These are phyloP conservation scores for Botia kubotai DNA, from an alignment of 2,797 vertebrate species.

Conservation along the genomic window DNA sequence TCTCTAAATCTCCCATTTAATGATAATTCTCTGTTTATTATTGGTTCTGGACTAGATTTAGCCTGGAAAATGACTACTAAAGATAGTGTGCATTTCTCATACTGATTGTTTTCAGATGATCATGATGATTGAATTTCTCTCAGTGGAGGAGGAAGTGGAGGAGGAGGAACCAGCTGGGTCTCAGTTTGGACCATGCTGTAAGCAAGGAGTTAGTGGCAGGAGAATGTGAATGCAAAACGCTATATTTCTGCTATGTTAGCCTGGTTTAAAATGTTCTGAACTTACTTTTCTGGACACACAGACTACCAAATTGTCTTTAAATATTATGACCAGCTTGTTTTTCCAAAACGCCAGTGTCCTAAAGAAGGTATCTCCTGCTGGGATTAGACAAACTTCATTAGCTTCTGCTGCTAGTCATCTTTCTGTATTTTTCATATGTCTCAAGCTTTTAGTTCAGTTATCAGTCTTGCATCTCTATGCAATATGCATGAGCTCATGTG, in stretches of 20 bases:
- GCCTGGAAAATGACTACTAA: no score
- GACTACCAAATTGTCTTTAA: not conserved
- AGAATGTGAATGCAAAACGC: not conserved
- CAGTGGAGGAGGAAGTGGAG: not conserved
- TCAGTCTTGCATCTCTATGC: conserved; percentile 1
- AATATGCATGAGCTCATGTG: conserved; percentile 8
- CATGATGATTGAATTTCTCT: not conserved
- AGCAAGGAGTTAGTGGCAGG: not conserved
- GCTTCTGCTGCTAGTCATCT: conserved; percentile 14
- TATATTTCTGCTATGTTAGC: not conserved
- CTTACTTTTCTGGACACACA: not conserved
- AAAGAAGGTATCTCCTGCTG: conserved; percentile 13
- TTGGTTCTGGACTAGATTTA: conserved; percentile 1
- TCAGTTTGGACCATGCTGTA: not conserved
- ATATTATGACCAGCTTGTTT: not conserved
- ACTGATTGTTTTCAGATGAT: conserved; percentile 15
- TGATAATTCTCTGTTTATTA: not conserved
- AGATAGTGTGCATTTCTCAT: not conserved
- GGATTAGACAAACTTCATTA: conserved; percentile 22
- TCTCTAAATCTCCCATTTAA: not conserved
- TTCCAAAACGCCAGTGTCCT: conserved; percentile 6
- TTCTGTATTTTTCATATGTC: conserved; percentile 24
- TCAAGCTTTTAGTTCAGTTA: conserved; percentile 1
- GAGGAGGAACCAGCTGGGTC: conserved; percentile 7
- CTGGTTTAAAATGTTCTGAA: not conserved